Evolutionary conservation across 2,888 invertebrate species (phyloP).

Genomic region (Disparrhopalites patrizii): DNA sequence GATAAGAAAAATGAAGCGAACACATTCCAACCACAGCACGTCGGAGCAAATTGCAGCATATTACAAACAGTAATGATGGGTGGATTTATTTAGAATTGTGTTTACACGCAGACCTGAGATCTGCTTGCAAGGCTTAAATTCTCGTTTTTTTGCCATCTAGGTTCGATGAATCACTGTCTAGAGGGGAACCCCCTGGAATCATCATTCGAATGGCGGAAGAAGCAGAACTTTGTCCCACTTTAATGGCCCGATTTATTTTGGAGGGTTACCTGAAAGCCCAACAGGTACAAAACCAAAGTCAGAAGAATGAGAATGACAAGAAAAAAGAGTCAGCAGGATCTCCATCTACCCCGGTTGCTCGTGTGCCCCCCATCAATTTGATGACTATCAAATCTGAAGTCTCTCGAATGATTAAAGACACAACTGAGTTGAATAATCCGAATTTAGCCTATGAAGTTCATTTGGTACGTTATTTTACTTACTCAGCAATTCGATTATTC

Average conservation of each 20-base stretch:
- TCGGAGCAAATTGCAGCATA: constrained; percentile 56
- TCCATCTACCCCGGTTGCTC: background rate
- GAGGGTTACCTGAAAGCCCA: constrained; percentile 51
- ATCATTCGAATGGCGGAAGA: constrained; percentile 60
- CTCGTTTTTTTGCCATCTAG: constrained; percentile 25
- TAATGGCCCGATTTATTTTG: constrained; percentile 60
- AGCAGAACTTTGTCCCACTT: constrained; percentile 58
- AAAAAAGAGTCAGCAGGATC: constrained; percentile 2
- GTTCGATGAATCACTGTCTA: constrained; percentile 33
- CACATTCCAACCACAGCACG: constrained; percentile 60
- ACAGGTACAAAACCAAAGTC: constrained; percentile 13
- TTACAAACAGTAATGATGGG: constrained; percentile 58
- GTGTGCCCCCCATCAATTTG: constrained; percentile 18
- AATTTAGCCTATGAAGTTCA: constrained; percentile 70
- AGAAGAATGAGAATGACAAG: constrained; percentile 12
- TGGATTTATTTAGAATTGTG: constrained; percentile 28
- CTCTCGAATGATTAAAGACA: constrained; percentile 64
- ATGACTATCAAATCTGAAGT: constrained; percentile 50
- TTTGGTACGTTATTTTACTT: constrained; percentile 57
- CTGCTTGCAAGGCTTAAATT: background rate
- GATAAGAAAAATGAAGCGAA: constrained; percentile 62
- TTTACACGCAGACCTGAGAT: background rate
- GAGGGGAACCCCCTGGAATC: constrained; percentile 58
- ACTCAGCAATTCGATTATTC: background rate
- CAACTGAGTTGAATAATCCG: constrained; percentile 66